A percentile compares a stretch with the other conserved stretches of the same genome.
phyloP scores from a whole-genome alignment of 2,797 vertebrate genomes.

The Lophius americanus region DNA sequence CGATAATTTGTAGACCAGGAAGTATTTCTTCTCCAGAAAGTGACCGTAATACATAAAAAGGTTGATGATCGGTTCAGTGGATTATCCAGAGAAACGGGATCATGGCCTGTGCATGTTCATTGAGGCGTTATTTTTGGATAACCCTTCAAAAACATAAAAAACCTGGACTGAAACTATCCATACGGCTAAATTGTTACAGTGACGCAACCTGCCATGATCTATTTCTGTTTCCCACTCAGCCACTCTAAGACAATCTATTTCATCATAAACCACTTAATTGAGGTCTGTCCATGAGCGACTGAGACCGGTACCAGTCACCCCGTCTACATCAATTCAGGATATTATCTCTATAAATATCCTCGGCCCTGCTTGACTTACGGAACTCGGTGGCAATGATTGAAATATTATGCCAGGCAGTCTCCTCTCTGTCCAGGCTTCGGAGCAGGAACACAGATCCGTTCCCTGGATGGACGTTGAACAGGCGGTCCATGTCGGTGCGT shows the following conservation, averaged over 20 bases:
- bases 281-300: not conserved
- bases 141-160: too few relatives aligned
- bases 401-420: conserved; percentile 92
- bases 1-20: not conserved
- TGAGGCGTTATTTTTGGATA: too few relatives aligned
- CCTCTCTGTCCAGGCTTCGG: conserved; percentile 90
- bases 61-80: not conserved
- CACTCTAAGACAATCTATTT: too few relatives aligned
- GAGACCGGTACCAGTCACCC: conserved; percentile 7
- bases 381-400: conserved; percentile 94
- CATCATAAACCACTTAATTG: too few relatives aligned
- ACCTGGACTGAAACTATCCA: too few relatives aligned
- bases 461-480: conserved; percentile 91
- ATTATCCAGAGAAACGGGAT: not conserved
- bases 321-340: conserved; percentile 23
- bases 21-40: too few relatives aligned
- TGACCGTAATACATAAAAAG: not conserved
- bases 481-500: conserved; percentile 91
- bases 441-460: conserved; percentile 94
- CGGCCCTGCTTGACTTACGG: conserved; percentile 83
- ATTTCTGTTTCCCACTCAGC: too few relatives aligned
- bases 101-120: too few relatives aligned
- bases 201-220: too few relatives aligned
- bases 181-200: too few relatives aligned
- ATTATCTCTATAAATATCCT: not conserved